These are phyloP conservation scores for Ostrea edulis DNA, from an alignment of 1,140 invertebrate genomes.

Conservation along the genomic window DNA sequence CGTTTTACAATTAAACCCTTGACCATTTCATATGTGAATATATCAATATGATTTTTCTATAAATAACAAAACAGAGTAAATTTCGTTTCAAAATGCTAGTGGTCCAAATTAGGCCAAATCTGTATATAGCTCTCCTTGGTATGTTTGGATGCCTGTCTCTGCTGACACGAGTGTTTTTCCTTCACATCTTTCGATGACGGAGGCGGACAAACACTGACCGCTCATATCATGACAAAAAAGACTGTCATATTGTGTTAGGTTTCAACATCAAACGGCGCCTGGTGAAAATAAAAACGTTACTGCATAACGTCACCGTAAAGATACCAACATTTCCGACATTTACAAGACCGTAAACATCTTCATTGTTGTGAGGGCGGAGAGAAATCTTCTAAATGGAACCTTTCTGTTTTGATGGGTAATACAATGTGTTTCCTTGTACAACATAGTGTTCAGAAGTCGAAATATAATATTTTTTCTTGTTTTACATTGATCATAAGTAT, in stretches of 20 bases:
- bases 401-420: background rate
- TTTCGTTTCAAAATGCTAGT: too few relatives aligned
- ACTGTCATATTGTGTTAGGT: background rate
- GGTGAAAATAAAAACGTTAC: background rate
- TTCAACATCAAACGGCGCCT: background rate
- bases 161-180: background rate
- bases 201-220: background rate
- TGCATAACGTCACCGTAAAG: background rate
- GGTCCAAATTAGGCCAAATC: too few relatives aligned
- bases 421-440: background rate
- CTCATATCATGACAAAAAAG: background rate
- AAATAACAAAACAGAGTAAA: too few relatives aligned
- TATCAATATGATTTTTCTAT: too few relatives aligned
- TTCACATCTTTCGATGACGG: background rate
- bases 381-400: background rate
- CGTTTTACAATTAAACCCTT: too few relatives aligned
- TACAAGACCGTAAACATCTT: slow-evolving; percentile 4
- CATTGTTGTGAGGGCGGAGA: background rate
- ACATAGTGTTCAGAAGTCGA: too few relatives aligned
- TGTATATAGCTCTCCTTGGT: too few relatives aligned
- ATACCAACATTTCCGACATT: background rate
- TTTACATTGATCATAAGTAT: too few relatives aligned
- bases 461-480: too few relatives aligned
- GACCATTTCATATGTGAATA: too few relatives aligned
- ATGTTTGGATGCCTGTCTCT: background rate